These are phyloP conservation scores for Hipparchia sbordonii DNA, from an alignment of 2,888 invertebrate species.

Conservation along the genomic window DNA sequence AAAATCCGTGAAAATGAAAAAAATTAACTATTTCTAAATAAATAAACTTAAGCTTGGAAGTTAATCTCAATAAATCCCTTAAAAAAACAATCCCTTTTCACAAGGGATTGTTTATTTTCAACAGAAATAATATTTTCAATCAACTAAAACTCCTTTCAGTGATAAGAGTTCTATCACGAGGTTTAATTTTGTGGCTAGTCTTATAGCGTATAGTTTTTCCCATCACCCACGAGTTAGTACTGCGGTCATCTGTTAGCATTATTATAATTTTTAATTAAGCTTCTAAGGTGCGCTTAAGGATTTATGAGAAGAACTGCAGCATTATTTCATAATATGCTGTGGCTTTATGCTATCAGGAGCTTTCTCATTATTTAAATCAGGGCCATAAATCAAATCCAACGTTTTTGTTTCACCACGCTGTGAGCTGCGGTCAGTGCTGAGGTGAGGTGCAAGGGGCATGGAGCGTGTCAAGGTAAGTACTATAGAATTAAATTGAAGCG, in stretches of 20 bases:
- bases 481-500: too few species aligned
- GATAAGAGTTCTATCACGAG: too few species aligned
- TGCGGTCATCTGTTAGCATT: not conserved
- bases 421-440: slow-evolving; percentile 34
- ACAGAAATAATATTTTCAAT: too few species aligned
- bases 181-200: not conserved
- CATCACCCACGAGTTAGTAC: not conserved
- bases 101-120: too few species aligned
- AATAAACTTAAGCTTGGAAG: too few species aligned
- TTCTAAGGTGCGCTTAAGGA: not conserved
- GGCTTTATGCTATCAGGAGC: not conserved
- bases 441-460: too few species aligned
- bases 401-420: slow-evolving; percentile 37
- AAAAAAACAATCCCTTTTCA: too few species aligned
- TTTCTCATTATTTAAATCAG: slow-evolving; percentile 17
- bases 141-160: too few species aligned
- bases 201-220: not conserved
- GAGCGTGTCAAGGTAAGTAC: too few species aligned
- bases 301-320: not conserved
- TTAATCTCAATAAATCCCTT: too few species aligned
- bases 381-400: slow-evolving; percentile 30
- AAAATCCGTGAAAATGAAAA: too few species aligned
- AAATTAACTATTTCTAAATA: too few species aligned
- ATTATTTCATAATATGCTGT: not conserved
- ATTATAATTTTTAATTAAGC: not conserved